Evolutionary conservation across 2,113 vertebrate genomes (phyloP).

Genomic region (Alligator mississippiensis): DNA sequence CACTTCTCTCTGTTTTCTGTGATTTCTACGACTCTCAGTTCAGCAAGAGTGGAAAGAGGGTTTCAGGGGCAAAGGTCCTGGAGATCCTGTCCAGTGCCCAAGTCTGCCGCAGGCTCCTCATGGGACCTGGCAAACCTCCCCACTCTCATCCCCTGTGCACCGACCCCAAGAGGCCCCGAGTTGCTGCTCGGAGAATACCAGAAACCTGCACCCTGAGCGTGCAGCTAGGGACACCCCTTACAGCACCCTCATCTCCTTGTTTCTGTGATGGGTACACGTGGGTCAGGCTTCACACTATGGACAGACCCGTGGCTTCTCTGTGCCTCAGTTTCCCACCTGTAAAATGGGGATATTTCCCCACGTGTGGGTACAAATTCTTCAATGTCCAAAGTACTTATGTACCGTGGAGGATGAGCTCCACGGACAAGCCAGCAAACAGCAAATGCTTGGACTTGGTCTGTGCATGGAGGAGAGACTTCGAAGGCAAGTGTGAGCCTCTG

Average conservation of each 20-base stretch:
- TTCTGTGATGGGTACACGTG: no score
- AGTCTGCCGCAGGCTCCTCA: not conserved
- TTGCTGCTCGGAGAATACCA: no score
- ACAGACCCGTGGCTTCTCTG: no score
- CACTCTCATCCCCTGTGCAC: no score
- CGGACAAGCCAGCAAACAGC: not conserved
- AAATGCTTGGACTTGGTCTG: not conserved
- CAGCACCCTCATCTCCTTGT: no score
- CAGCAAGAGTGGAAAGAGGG: not conserved
- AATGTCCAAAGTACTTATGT: not conserved
- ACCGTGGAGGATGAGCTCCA: not conserved
- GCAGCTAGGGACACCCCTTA: no score
- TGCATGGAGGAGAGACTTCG: conserved; percentile 50
- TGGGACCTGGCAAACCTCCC: not conserved
- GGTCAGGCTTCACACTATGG: no score
- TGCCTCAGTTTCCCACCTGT: no score
- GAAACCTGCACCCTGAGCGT: no score
- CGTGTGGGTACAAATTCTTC: not conserved
- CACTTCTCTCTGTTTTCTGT: no score
- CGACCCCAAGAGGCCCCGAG: no score
- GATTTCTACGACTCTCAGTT: no score
- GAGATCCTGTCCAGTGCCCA: not conserved
- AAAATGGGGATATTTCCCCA: not conserved
- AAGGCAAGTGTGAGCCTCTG: not conserved
- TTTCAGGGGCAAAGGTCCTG: not conserved